Percentiles rank a stretch among this genome's conserved stretches.
Evolutionary conservation across 2,888 invertebrate species (phyloP).

Genomic region (Nymphalis polychloros): DNA sequence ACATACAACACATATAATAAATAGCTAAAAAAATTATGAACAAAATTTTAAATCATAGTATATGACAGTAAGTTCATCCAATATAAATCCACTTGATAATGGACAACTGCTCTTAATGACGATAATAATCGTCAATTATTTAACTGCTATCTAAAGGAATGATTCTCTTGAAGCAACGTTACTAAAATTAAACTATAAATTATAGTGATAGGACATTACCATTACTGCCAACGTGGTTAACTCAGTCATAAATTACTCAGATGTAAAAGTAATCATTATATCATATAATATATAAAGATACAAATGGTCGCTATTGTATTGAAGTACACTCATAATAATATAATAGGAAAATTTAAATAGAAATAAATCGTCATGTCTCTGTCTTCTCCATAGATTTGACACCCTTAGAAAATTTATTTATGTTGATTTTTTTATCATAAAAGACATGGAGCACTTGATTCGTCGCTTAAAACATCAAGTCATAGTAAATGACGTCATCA

Average conservation of each 20-base stretch:
- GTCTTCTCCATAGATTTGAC: too few species aligned
- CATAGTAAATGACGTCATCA: too few species aligned
- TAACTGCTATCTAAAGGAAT: slow-evolving; percentile 36
- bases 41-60: background rate
- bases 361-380: too few species aligned
- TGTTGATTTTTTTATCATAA: too few species aligned
- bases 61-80: slow-evolving; percentile 14
- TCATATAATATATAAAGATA: slow-evolving; percentile 24
- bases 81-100: slow-evolving; percentile 32
- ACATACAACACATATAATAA: background rate
- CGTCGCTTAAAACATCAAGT: too few species aligned
- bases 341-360: background rate
- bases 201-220: slow-evolving; percentile 36
- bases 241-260: slow-evolving; percentile 34
- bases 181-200: slow-evolving; percentile 40
- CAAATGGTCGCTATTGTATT: background rate
- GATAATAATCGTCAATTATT: slow-evolving; percentile 37
- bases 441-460: too few species aligned
- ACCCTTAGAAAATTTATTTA: too few species aligned
- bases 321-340: background rate
- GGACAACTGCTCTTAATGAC: slow-evolving; percentile 29
- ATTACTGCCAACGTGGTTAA: slow-evolving; percentile 34
- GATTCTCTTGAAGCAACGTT: slow-evolving; percentile 29
- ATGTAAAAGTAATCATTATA: slow-evolving; percentile 33
- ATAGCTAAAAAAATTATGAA: background rate